Evolutionary conservation across 2,113 vertebrate species (phyloP), one percentile per base, ranked within the genome.

Genomic region (Sarotherodon lohbergeri): DNA sequence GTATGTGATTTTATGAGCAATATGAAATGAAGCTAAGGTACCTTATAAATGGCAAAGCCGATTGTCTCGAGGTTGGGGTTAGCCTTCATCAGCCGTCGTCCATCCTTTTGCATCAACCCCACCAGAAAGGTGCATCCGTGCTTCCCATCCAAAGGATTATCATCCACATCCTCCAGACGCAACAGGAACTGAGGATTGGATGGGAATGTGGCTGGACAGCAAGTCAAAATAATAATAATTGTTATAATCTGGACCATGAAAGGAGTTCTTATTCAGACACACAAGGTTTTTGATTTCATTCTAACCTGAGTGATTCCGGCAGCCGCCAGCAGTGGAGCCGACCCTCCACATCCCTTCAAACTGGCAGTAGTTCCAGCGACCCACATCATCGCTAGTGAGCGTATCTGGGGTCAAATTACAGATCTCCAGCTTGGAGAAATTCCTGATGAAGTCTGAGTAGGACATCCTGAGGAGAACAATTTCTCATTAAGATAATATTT

Each of bases 391-490:
- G 1, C 86, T 96, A 13, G 68, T 89, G 85, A 98, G 85, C 0
- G 96, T 96, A 81, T 98, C 97, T 0, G 97, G 97, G 84, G 97
- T 97, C 93, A 98, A 90, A 93, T 93, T 98, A 90, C 98, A 98
- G 92, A 99, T 97, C 93, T 98, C 97, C 90, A 99, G 91, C 1
- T 34, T 91, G 27, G 97, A 97, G 87, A 97, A 99, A 1, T 98
- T 95, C 78, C 34, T 95, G 57, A 95, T 85, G 90, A 98, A 98
- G 85, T 98, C 98, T 0, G 92, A 90, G 86, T 96, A 98, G 2
- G 98, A 94, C 97, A 98, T 98, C 98, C 98, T 99, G 89, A 16
- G 48, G 5, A 85, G 24, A 86, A 19, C 34, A 80, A n/a, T 66
- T 82, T 82, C 27, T 76, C 50, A 5, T 73, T 41, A 71, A 61